Base-by-base conservation (phyloP, 2,113 vertebrate species). In the Notothenia coriiceps region DNA sequence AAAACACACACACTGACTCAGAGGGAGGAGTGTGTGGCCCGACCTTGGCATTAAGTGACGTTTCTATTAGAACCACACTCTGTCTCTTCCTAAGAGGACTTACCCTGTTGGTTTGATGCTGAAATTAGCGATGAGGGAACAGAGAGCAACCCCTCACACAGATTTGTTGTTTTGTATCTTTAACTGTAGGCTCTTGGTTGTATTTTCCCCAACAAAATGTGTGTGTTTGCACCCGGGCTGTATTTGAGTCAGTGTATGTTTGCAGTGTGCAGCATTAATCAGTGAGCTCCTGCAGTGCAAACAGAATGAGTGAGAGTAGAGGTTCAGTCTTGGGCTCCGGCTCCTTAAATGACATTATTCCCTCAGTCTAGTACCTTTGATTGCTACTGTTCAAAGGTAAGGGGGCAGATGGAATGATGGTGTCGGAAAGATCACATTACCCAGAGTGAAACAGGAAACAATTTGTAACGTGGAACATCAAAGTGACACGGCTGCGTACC, bases 341-440 rank as follows among this genome's bases (percentile, higher is more conserved):
- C 63, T 80, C 57, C 84, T 91, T 91, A 86, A 74, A 90, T 87
- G 86, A 83, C 71, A 61, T 87, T 62, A 74, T 77, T 86, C 84
- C 63, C 76, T 78, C 70, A 81, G 76, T 84, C 70, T 87, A 67
- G 33, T 82, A 86, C 76, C 78, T 89, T 86, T 89, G 84, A 90
- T 90, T 89, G 75, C 76, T 73, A 83, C 67, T 80, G 84, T 83
- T 82, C 75, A 88, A 85, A 90, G 59, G 60, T 43, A 17, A 43
- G 50, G 6, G 46, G 13, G 54, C 22, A 2, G 4, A 66, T 62
- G 25, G 29, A 50, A 66, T 74, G 73, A 25, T 62, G 20, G 55
- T 51, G 47, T 75, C 29, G n/a, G 17, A 82, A 73, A 84, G 74
- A 88, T 79, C 79, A 75, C 72, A 81, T 88, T 88, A 88, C 74